Conservation (phyloP, 2,113 vertebrate species). For the Neofelis nebulosa region DNA sequence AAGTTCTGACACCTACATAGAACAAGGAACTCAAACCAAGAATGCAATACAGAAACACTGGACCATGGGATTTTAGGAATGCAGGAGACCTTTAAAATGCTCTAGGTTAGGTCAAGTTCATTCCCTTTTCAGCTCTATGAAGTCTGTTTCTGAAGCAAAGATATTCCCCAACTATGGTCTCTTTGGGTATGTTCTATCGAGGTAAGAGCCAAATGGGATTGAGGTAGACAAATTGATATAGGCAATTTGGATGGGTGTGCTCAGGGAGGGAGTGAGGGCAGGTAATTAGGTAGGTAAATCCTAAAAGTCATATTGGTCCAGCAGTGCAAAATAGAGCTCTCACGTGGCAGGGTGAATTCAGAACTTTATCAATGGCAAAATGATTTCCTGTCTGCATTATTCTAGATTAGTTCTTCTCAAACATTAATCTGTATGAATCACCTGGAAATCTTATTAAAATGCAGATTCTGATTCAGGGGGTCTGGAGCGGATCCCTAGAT, state of each 20-base stretch:
- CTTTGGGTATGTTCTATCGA: background rate
- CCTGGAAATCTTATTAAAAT: background rate
- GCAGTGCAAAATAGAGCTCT: background rate
- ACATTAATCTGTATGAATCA: background rate
- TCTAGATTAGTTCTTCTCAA: background rate
- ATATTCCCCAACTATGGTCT: background rate
- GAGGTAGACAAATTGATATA: background rate
- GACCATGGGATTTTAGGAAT: background rate
- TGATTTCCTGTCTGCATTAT: background rate
- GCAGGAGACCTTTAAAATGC: background rate
- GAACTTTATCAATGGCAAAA: background rate
- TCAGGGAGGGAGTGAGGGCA: background rate
- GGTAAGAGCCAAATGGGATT: background rate
- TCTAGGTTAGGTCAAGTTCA: background rate
- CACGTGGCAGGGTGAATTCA: background rate
- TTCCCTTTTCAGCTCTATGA: background rate
- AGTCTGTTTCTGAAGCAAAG: conserved; percentile 28
- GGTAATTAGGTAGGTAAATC: background rate
- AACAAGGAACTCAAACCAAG: background rate
- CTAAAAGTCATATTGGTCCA: background rate
- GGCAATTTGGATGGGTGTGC: background rate
- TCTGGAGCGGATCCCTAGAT: background rate
- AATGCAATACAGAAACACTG: background rate
- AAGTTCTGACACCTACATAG: background rate
- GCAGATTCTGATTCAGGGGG: background rate